A percentile compares a stretch with the other conserved stretches of the same genome.
Evolutionary conservation across 1,140 invertebrate species (phyloP).

Genomic region (Temnothorax curvispinosus): DNA sequence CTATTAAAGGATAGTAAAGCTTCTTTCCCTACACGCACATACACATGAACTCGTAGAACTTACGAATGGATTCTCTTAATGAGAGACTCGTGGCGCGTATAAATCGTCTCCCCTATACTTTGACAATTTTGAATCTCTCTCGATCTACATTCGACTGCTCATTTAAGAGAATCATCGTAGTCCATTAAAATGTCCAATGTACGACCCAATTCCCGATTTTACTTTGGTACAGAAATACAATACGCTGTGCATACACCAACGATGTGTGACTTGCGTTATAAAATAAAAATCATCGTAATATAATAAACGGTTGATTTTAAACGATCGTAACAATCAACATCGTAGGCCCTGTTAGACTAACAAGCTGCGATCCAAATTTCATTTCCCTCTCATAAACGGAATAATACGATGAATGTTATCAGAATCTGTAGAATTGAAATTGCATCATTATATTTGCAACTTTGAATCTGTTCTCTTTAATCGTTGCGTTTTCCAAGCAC

Average conservation of each 20-base stretch:
- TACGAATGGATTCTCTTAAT: conserved; percentile 64
- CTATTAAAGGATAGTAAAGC: neutral
- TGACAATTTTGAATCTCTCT: conserved; percentile 62
- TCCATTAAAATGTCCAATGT: conserved; percentile 26
- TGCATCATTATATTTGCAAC: neutral
- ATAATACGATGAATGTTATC: neutral
- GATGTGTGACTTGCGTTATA: neutral
- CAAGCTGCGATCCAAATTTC: neutral
- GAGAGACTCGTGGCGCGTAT: conserved; percentile 66
- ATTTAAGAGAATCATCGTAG: conserved; percentile 56
- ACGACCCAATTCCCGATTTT: neutral
- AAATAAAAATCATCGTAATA: conserved; percentile 10
- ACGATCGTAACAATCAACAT: neutral
- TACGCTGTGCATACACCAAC: too few species aligned
- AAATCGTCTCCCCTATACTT: conserved; percentile 62
- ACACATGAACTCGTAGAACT: neutral
- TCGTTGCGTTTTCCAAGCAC: neutral
- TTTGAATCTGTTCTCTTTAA: neutral
- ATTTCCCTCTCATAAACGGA: neutral
- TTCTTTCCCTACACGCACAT: too few species aligned
- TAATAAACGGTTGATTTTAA: neutral
- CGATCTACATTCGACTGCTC: conserved; percentile 44
- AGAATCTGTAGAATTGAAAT: neutral
- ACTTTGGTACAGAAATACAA: neutral
- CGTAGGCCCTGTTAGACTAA: neutral